Evolutionary conservation across 2,888 invertebrate species (phyloP).

Genomic region (Cryptosula pallasiana): DNA sequence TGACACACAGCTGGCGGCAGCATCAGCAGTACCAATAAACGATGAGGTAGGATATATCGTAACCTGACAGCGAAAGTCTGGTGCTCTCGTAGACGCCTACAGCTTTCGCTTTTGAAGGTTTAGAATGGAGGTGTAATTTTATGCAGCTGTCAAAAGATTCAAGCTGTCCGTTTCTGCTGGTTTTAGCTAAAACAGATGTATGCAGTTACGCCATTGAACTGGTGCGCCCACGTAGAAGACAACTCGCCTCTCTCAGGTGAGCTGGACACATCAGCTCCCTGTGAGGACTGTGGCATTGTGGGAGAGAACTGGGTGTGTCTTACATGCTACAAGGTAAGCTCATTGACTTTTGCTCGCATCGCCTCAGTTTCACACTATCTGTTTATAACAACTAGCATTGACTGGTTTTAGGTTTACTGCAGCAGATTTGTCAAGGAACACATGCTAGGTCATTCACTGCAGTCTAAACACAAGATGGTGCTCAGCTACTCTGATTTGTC

Average conservation of each 20-base stretch:
- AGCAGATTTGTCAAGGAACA: conserved; percentile 74
- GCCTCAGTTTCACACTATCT: too few relatives aligned
- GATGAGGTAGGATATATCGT: too few relatives aligned
- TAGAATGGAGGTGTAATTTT: too few relatives aligned
- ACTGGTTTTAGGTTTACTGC: conserved; percentile 68
- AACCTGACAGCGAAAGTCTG: too few relatives aligned
- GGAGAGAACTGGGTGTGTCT: conserved; percentile 77
- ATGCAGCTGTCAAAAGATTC: too few relatives aligned
- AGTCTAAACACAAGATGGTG: conserved; percentile 66
- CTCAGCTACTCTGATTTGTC: conserved; percentile 77
- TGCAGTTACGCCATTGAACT: conserved; percentile 67
- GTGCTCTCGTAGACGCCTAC: too few relatives aligned
- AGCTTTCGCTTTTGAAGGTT: too few relatives aligned
- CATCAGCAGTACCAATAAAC: too few relatives aligned
- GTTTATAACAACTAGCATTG: too few relatives aligned
- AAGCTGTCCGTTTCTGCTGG: too few relatives aligned
- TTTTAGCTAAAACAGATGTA: conserved; percentile 48
- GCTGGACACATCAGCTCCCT: conserved; percentile 60
- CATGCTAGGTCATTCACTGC: conserved; percentile 66
- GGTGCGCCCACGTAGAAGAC: conserved; percentile 69
- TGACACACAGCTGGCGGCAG: too few relatives aligned
- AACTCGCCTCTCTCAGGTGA: conserved; percentile 58
- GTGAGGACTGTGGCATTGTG: conserved; percentile 61
- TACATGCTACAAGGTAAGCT: conserved; percentile 60
- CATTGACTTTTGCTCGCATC: too few relatives aligned